These are phyloP conservation scores for Micromussa lordhowensis DNA, from an alignment of 92 coral and sea anemone species.

Conservation along the genomic window DNA sequence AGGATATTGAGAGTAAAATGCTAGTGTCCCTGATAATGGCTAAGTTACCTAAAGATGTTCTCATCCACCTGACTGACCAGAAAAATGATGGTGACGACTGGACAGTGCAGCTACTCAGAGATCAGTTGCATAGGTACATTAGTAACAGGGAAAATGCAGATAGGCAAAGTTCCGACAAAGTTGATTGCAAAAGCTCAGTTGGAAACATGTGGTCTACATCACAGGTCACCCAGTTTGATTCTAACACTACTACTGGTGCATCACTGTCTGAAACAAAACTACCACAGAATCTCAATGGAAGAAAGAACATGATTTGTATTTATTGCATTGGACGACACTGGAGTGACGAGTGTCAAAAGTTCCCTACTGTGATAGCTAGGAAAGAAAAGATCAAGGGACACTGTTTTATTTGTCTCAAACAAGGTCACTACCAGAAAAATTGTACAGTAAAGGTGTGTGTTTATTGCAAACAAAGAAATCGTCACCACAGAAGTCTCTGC, in stretches of 20 bases:
- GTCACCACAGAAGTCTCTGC: too few species aligned
- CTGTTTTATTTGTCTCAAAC: conserved; percentile 56
- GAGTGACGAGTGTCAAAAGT: conserved; percentile 38
- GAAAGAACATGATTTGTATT: background rate
- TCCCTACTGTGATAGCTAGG: conserved; percentile 50
- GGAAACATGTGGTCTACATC: conserved; percentile 4
- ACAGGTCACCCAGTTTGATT: conserved; percentile 3
- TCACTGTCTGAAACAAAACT: background rate
- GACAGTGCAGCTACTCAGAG: conserved; percentile 1
- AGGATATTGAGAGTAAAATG: conserved; percentile 1
- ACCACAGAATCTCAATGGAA: background rate
- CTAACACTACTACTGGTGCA: background rate
- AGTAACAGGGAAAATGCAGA: too few species aligned
- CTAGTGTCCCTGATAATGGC: conserved; percentile 4
- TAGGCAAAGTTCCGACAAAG: conserved; percentile 3
- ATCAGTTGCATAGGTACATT: too few species aligned
- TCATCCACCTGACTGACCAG: background rate
- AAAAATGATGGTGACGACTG: background rate
- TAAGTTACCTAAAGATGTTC: conserved; percentile 1
- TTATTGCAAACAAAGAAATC: too few species aligned
- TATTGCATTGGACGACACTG: conserved; percentile 8
- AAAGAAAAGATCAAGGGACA: conserved; percentile 60
- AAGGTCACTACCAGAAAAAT: conserved; percentile 20
- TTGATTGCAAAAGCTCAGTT: background rate
- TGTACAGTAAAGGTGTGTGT: background rate